phyloP scores from a whole-genome alignment of 1,140 invertebrate species.

The Drosophila mojavensis region DNA sequence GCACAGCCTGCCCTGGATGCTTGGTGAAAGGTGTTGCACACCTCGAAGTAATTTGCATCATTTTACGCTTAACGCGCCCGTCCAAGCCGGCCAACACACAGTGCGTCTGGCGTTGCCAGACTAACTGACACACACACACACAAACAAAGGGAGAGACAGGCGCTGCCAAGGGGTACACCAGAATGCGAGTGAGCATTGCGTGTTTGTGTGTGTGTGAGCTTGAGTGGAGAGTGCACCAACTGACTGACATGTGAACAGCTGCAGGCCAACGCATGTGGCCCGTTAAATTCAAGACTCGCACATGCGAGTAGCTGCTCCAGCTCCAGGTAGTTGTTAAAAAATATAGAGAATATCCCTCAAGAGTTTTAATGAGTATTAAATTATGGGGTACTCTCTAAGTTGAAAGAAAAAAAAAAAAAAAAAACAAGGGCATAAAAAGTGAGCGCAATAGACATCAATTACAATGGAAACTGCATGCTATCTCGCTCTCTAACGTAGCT shows the following conservation, averaged over 20 bases:
- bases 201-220: background rate
- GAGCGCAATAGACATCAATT: too few relatives aligned
- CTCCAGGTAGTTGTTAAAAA: too few relatives aligned
- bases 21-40: slow-evolving; percentile 47
- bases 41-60: slow-evolving; percentile 61
- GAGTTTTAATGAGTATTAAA: too few relatives aligned
- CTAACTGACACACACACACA: slow-evolving; percentile 42
- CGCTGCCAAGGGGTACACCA: slow-evolving; percentile 13
- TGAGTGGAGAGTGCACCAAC: background rate
- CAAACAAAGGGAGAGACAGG: slow-evolving; percentile 19
- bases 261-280: slow-evolving; percentile 18
- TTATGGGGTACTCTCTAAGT: too few relatives aligned
- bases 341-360: too few relatives aligned
- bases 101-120: slow-evolving; percentile 31
- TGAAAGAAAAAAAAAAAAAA: too few relatives aligned
- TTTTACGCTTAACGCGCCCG: slow-evolving; percentile 62
- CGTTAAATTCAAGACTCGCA: background rate
- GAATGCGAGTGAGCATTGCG: background rate
- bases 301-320: too few relatives aligned
- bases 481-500: too few relatives aligned
- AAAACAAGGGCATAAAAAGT: too few relatives aligned
- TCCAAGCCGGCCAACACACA: slow-evolving; percentile 15
- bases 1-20: background rate
- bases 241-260: slow-evolving; percentile 19
- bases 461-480: too few relatives aligned